These are phyloP conservation scores for Nephrotoma guestfalica DNA, from an alignment of 2,888 invertebrate species.

Conservation along the genomic window DNA sequence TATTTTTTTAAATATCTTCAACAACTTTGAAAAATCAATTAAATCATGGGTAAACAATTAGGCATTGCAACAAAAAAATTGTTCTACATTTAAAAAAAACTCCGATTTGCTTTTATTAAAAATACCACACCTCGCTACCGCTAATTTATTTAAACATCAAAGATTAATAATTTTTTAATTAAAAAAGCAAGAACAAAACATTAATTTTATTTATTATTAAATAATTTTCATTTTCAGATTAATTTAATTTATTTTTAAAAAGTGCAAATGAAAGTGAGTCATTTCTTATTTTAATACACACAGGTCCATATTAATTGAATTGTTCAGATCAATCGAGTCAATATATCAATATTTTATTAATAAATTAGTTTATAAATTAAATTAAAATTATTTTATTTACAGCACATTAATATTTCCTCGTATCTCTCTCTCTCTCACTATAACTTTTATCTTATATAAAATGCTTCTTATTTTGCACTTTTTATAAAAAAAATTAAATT, in stretches of 20 bases:
- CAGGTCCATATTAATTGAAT: background rate
- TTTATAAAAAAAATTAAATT: background rate
- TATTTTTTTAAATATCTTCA: too few relatives aligned
- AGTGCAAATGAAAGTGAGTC: background rate
- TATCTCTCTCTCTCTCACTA: background rate
- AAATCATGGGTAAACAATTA: too few relatives aligned
- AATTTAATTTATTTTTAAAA: background rate
- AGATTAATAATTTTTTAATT: background rate
- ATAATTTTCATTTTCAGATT: background rate
- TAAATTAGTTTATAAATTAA: background rate
- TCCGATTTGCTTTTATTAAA: too few relatives aligned
- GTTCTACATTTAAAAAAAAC: too few relatives aligned
- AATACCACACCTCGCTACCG: too few relatives aligned
- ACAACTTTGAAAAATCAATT: too few relatives aligned
- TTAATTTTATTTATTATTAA: background rate
- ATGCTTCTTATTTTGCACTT: background rate
- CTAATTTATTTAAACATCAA: too few relatives aligned
- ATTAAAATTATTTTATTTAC: background rate
- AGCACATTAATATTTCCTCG: background rate
- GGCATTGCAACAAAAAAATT: too few relatives aligned
- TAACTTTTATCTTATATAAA: background rate
- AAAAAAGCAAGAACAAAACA: background rate
- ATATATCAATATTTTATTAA: background rate
- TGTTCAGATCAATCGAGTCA: background rate
- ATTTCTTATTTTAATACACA: background rate